Evolutionary conservation across 2,888 invertebrate genomes (phyloP).

Genomic region (Thymelicus lineola): DNA sequence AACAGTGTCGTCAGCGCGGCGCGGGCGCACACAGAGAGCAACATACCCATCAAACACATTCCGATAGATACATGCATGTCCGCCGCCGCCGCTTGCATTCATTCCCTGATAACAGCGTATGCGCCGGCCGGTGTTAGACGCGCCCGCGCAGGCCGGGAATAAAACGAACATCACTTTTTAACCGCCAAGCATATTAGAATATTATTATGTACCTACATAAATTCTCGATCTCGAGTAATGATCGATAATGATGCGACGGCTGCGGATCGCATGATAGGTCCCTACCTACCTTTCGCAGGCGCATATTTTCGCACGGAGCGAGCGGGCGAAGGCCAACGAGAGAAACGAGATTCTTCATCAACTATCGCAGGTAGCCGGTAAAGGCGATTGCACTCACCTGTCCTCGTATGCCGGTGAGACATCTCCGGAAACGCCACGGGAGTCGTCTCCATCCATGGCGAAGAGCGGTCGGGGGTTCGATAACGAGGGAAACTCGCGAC

Average conservation of each 20-base stretch:
- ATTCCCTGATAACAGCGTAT: constrained; percentile 2
- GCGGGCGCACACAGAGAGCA: constrained; percentile 7
- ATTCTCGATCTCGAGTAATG: too few relatives aligned
- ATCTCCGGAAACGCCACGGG: constrained; percentile 70
- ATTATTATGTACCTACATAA: too few relatives aligned
- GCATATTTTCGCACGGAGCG: constrained; percentile 5
- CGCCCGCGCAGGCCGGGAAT: neutral
- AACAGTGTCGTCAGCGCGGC: neutral
- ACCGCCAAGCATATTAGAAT: neutral
- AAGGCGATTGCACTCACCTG: constrained; percentile 59
- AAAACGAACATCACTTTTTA: neutral
- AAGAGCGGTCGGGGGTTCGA: constrained; percentile 29
- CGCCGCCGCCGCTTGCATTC: constrained; percentile 1
- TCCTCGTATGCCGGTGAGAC: constrained; percentile 72
- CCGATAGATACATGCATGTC: constrained; percentile 6
- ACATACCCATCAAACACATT: constrained; percentile 20
- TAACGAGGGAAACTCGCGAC: neutral
- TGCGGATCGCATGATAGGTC: neutral
- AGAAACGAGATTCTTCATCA: constrained; percentile 3
- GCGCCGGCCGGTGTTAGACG: neutral
- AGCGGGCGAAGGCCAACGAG: constrained; percentile 4
- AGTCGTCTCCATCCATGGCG: constrained; percentile 71
- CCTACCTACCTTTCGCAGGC: neutral
- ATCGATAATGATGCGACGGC: neutral
- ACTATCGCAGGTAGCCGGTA: constrained; percentile 10